Conservation (phyloP, 2,797 vertebrate species). For the Megalops cyprinoides region DNA sequence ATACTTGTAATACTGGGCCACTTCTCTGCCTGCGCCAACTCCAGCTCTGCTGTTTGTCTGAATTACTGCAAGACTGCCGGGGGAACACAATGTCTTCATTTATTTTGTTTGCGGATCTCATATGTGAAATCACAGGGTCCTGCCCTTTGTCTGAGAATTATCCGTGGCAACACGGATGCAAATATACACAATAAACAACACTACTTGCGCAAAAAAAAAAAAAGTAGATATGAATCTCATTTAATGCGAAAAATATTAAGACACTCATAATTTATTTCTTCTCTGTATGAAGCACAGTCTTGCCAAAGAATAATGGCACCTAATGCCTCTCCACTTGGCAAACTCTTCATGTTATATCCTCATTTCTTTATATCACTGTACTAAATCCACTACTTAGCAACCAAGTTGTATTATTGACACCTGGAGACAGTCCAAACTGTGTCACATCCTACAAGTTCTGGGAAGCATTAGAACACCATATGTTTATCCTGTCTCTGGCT, state of each 20-base stretch:
- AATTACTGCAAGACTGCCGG: neutral
- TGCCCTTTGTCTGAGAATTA: neutral
- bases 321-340: neutral
- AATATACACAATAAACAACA: constrained; percentile 5
- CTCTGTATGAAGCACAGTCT: neutral
- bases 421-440: neutral
- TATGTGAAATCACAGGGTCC: neutral
- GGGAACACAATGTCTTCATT: neutral
- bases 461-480: neutral
- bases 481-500: neutral
- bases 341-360: neutral
- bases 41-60: neutral
- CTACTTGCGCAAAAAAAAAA: neutral
- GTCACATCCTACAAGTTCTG: constrained; percentile 15
- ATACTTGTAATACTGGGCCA: constrained; percentile 21
- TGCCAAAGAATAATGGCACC: neutral
- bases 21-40: neutral
- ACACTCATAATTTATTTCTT: neutral
- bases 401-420: constrained; percentile 9
- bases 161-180: neutral
- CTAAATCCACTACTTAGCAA: constrained; percentile 5
- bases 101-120: neutral
- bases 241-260: neutral
- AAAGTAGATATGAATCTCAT: neutral
- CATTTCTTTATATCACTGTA: neutral